Evolutionary conservation across 2,113 vertebrate species (phyloP).

Genomic region (Sus scrofa): T2T-Sscrofa CM000812.6:84672001-84672500

Average conservation of each 20-base stretch:
- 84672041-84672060: not conserved
- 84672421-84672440: constrained; percentile 59
- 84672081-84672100: constrained; percentile 35
- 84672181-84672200: not conserved
- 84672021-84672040: not conserved
- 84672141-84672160: not conserved
- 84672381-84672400: constrained; percentile 75
- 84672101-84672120: not conserved
- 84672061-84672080: not conserved
- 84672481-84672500: constrained; percentile 23
- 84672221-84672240: not conserved
- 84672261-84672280: constrained; percentile 66
- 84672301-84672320: constrained; percentile 71
- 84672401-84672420: too few relatives aligned
- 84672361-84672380: constrained; percentile 76
- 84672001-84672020: not conserved
- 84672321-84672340: constrained; percentile 54
- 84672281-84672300: constrained; percentile 76
- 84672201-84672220: not conserved
- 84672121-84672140: not conserved
- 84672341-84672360: constrained; percentile 82
- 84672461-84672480: constrained; percentile 72
- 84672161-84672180: not conserved
- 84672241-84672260: constrained; percentile 14
- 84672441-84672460: constrained; percentile 69